Evolutionary conservation across 2,888 invertebrate species (phyloP).

Genomic region (Andrena bicolor): DNA sequence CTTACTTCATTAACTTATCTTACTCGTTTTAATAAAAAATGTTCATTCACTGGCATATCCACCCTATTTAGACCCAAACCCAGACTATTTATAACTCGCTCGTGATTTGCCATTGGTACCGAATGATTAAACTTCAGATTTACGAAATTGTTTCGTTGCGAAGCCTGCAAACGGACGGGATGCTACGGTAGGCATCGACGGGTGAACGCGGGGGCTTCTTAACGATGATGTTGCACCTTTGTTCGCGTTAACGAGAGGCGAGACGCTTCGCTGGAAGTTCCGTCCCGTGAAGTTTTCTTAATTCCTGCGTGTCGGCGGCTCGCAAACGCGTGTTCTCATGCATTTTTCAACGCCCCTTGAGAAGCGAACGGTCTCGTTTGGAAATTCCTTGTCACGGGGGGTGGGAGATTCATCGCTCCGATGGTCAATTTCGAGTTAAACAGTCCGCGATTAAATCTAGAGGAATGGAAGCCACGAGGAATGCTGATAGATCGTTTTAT

Average conservation of each 20-base stretch:
- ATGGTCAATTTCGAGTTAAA: conserved; percentile 5
- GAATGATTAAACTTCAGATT: too few relatives aligned
- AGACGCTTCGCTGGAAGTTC: background rate
- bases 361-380: conserved; percentile 17
- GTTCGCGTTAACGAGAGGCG: conserved; percentile 24
- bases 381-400: background rate
- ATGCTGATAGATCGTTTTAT: conserved; percentile 18
- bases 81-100: too few relatives aligned
- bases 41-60: too few relatives aligned
- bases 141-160: too few relatives aligned
- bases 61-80: too few relatives aligned
- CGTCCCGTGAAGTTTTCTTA: background rate
- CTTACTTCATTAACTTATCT: too few relatives aligned
- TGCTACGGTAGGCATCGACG: too few relatives aligned
- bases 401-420: conserved; percentile 8
- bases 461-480: background rate
- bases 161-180: too few relatives aligned
- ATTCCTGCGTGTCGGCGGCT: background rate
- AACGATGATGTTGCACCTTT: conserved; percentile 4
- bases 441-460: conserved; percentile 33
- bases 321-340: conserved; percentile 1
- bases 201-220: background rate
- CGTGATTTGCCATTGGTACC: too few relatives aligned
- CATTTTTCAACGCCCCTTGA: conserved; percentile 17
- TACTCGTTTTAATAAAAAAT: too few relatives aligned